phyloP scores from a whole-genome alignment of 30 jellyfish, hydroid and myxozoan genomes.

The Hydractinia symbiolongicarpus region DNA sequence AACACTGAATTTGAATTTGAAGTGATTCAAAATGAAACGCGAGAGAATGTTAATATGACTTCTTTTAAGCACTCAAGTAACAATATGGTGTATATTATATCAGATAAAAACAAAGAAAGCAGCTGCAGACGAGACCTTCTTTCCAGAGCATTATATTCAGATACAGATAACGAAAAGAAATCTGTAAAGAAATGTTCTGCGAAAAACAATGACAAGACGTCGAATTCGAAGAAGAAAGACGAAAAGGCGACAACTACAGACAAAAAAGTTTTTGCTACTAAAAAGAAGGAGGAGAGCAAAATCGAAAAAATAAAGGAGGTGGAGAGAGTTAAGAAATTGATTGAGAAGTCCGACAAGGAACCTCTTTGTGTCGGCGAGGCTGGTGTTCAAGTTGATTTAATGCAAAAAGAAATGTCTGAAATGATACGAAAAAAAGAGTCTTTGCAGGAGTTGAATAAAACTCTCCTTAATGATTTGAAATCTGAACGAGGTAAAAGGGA shows the following conservation, averaged over 20 bases:
- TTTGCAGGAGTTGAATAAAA: background rate
- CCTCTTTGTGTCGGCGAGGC: slow-evolving; percentile 18
- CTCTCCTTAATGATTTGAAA: slow-evolving; percentile 1
- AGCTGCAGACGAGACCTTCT: too few relatives aligned
- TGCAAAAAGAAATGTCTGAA: slow-evolving; percentile 6
- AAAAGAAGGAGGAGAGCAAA: background rate
- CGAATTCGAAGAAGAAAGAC: slow-evolving; percentile 20
- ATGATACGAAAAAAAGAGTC: slow-evolving; percentile 2
- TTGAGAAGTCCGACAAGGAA: background rate
- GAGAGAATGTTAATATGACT: slow-evolving; percentile 13
- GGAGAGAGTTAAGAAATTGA: background rate
- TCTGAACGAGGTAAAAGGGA: background rate
- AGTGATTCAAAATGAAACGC: slow-evolving; percentile 2
- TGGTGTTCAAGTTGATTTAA: slow-evolving; percentile 20
- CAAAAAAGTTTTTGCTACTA: background rate
- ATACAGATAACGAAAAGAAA: slow-evolving; percentile 27
- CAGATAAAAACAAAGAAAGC: background rate
- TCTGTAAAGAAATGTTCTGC: slow-evolving; percentile 15
- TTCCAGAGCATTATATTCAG: background rate
- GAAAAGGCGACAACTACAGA: slow-evolving; percentile 24
- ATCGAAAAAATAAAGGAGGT: background rate
- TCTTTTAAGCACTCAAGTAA: background rate
- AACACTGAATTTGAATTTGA: background rate
- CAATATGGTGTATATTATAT: background rate
- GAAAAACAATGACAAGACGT: slow-evolving; percentile 27